Conservation (phyloP, 2,113 vertebrate genomes). For the Elachura formosa region DNA sequence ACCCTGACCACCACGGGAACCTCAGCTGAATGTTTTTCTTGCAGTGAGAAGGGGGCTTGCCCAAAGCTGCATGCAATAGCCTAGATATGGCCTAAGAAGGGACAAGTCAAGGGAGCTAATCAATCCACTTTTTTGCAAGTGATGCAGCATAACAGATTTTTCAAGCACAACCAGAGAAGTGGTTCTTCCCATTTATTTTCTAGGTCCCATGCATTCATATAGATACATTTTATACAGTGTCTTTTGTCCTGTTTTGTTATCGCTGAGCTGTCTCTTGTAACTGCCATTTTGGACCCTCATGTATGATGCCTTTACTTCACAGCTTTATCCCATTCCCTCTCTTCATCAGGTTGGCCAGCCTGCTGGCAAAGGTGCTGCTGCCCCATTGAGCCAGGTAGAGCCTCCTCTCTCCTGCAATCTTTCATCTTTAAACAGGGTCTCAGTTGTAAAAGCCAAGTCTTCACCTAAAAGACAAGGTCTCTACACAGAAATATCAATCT, state of each 20-base stretch:
- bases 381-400: background rate
- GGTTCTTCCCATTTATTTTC: background rate
- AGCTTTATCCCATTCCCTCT: background rate
- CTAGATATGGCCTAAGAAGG: rapidly evolving
- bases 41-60: background rate
- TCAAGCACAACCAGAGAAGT: background rate
- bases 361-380: background rate
- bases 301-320: background rate
- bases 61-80: background rate
- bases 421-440: background rate
- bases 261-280: background rate
- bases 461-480: background rate
- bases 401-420: background rate
- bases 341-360: background rate
- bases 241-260: background rate
- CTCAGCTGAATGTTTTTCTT: background rate
- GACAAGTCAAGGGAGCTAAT: background rate
- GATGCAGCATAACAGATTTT: background rate
- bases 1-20: background rate
- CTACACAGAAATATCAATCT: background rate
- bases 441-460: background rate
- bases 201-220: background rate
- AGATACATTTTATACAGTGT: background rate
- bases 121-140: background rate
- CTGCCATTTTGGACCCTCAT: background rate